A percentile compares a stretch with the other conserved stretches of the same genome.
phyloP scores from a whole-genome alignment of 2,113 vertebrate genomes.

The Alethe diademata region DNA sequence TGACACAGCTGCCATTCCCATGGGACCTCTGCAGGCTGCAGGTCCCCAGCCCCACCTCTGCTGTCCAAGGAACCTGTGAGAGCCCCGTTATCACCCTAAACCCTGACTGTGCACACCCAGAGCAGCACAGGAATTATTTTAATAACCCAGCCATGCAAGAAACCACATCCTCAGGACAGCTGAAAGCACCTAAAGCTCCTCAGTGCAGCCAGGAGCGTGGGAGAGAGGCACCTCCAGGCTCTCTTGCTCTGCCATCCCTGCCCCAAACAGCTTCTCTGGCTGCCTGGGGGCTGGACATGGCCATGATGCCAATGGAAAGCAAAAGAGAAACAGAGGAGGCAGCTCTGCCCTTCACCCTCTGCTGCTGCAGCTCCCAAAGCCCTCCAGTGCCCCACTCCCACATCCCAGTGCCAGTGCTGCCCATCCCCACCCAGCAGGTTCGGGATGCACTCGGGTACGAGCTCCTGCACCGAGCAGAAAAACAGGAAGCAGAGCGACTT shows the following conservation, averaged over 20 bases:
- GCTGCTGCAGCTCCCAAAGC: not conserved
- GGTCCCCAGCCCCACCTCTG: not conserved
- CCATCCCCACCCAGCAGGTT: not conserved
- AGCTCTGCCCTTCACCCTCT: not conserved
- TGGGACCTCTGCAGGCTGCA: not conserved
- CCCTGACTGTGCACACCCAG: not conserved
- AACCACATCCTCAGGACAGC: not conserved
- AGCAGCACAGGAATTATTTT: not conserved
- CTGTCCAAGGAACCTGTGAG: not conserved
- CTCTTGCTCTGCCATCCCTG: not conserved
- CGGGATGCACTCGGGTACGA: accelerated
- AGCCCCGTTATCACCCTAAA: not conserved
- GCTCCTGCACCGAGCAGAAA: not conserved
- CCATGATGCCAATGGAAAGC: not conserved
- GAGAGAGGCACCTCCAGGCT: not conserved
- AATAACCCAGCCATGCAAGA: not conserved
- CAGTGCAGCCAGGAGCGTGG: not conserved
- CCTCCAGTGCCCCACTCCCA: not conserved
- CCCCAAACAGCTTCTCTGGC: not conserved
- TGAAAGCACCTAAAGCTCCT: not conserved
- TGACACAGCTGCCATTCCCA: not conserved
- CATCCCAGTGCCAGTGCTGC: not conserved
- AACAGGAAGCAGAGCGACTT: not conserved
- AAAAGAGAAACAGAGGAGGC: not conserved
- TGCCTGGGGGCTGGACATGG: not conserved